Conservation (phyloP, 2,888 invertebrate species). For the Ferdinandea cuprea region DNA sequence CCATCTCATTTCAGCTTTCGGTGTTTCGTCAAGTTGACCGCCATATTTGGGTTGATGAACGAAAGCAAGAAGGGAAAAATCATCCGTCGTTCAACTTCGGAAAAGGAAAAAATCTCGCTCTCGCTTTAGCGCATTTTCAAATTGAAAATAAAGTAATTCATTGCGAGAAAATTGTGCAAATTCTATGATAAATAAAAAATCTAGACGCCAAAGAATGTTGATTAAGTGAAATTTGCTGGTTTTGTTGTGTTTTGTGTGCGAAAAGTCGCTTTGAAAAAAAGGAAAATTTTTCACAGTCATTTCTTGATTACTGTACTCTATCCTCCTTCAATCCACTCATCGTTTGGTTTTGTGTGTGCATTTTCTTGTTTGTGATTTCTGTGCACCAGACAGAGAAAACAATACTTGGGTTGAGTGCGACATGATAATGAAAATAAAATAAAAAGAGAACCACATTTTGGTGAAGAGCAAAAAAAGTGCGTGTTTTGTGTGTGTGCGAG, state of each 20-base stretch:
- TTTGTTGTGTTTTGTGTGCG: constrained; percentile 76
- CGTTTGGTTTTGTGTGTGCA: constrained; percentile 59
- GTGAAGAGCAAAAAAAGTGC: constrained; percentile 27
- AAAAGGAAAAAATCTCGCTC: constrained; percentile 63
- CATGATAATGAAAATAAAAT: constrained; percentile 55
- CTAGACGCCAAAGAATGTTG: constrained; percentile 72
- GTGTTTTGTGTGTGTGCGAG: constrained; percentile 44
- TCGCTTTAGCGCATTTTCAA: constrained; percentile 50
- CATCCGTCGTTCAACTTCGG: constrained; percentile 61
- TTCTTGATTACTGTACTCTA: constrained; percentile 72
- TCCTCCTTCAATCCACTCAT: constrained; percentile 44
- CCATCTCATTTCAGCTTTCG: constrained; percentile 21
- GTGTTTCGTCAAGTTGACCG: constrained; percentile 71
- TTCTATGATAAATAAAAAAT: constrained; percentile 75
- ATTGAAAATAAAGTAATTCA: constrained; percentile 40
- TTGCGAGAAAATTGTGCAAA: constrained; percentile 76
- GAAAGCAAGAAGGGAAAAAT: constrained; percentile 76
- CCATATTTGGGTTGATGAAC: constrained; percentile 70
- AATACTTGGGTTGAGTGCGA: constrained; percentile 4
- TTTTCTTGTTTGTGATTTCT: constrained; percentile 37
- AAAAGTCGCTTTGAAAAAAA: constrained; percentile 78
- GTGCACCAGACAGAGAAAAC: constrained; percentile 53
- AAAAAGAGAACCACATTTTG: constrained; percentile 12
- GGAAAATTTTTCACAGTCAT: constrained; percentile 55
- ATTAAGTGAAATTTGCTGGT: constrained; percentile 75